phyloP scores from a whole-genome alignment of 1,140 invertebrate species.

The Stegodyphus dumicola region DNA sequence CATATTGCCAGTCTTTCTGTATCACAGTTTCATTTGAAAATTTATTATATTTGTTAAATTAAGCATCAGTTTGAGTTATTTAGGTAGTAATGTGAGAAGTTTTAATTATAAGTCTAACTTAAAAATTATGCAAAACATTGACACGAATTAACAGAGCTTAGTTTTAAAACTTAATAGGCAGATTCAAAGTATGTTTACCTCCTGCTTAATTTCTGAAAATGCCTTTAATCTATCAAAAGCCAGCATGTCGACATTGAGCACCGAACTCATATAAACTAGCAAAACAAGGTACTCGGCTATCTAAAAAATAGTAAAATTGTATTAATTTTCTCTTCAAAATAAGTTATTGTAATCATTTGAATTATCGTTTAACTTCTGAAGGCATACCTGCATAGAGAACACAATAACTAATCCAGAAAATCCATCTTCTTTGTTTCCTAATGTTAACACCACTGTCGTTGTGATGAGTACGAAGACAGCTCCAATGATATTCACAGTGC shows the following conservation, averaged over 20 bases:
- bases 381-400: slow-evolving; percentile 83
- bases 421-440: slow-evolving; percentile 74
- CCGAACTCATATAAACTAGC: slow-evolving; percentile 95
- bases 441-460: neutral
- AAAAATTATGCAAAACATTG: too few species aligned
- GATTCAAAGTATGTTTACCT: slow-evolving; percentile 65
- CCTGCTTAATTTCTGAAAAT: slow-evolving; percentile 83
- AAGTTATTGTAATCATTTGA: too few species aligned
- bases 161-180: too few species aligned
- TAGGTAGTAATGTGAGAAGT: too few species aligned
- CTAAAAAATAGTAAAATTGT: neutral
- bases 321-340: too few species aligned
- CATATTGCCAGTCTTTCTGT: too few species aligned
- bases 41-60: too few species aligned
- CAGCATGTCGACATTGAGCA: slow-evolving; percentile 97
- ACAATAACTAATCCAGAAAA: slow-evolving; percentile 89
- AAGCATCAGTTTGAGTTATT: too few species aligned
- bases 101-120: too few species aligned
- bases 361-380: neutral
- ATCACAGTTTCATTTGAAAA: too few species aligned
- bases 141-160: too few species aligned
- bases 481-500: slow-evolving; percentile 16
- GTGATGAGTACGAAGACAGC: slow-evolving; percentile 28
- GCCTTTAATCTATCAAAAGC: slow-evolving; percentile 97
- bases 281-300: slow-evolving; percentile 92